Evolutionary conservation across 1,140 invertebrate species (phyloP).

Genomic region (Pseudobourletiella spinata): DNA sequence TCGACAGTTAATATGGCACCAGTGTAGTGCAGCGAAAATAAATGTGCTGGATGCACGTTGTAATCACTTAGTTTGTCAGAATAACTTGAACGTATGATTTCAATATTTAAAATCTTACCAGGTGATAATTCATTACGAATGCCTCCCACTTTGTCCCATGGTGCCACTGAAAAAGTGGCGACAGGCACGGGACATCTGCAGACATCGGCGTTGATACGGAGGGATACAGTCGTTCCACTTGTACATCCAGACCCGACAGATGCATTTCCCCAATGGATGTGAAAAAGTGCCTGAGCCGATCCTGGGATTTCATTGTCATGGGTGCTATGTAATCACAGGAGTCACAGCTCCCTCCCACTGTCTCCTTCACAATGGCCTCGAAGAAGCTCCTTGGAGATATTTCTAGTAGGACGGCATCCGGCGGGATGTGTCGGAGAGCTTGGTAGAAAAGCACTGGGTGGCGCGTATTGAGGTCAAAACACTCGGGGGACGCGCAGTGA

Average conservation of each 20-base stretch:
- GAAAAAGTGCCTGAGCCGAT: constrained; percentile 61
- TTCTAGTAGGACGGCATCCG: constrained; percentile 66
- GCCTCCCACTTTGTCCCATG: constrained; percentile 56
- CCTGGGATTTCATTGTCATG: constrained; percentile 61
- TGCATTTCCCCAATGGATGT: constrained; percentile 51
- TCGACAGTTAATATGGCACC: constrained; percentile 80
- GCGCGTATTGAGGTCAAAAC: constrained; percentile 58
- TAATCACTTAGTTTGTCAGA: no score
- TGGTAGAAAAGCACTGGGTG: constrained; percentile 77
- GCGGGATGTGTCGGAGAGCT: constrained; percentile 61
- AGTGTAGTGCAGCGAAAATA: no score
- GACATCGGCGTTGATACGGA: constrained; percentile 17
- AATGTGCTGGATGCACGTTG: no score
- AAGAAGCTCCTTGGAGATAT: constrained; percentile 74
- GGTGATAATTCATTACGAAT: neutral
- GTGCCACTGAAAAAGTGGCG: constrained; percentile 28
- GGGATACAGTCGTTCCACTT: constrained; percentile 16
- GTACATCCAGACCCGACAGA: constrained; percentile 10
- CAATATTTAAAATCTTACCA: constrained; percentile 54
- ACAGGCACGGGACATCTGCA: constrained; percentile 5
- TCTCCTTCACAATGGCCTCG: constrained; percentile 55
- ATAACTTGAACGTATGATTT: constrained; percentile 64
- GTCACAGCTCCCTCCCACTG: constrained; percentile 45
- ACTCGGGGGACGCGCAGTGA: constrained; percentile 77
- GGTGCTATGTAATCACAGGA: constrained; percentile 74